A percentile compares a stretch with the other conserved stretches of the same genome.
Evolutionary conservation across 2,888 invertebrate species (phyloP).

Genomic region (Cryptocephalus moraei): DNA sequence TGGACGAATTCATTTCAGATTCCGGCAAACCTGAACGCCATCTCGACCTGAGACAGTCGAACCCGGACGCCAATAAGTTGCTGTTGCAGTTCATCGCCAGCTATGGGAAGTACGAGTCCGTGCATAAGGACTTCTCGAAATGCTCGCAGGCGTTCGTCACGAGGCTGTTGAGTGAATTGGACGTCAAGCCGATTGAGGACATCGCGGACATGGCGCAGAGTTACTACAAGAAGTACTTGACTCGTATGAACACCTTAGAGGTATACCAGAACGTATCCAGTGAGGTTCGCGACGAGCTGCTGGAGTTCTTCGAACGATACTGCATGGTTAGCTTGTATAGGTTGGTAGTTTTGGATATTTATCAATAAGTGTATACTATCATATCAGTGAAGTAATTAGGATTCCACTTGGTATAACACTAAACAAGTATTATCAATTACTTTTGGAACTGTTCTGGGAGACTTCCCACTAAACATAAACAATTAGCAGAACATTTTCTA

Average conservation of each 20-base stretch:
- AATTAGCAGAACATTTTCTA: too few species aligned
- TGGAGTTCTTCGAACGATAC: slow-evolving; percentile 91
- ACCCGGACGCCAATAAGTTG: slow-evolving; percentile 43
- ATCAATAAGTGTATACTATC: slow-evolving; percentile 1
- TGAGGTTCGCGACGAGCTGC: slow-evolving; percentile 70
- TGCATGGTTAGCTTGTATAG: slow-evolving; percentile 85
- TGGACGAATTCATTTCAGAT: slow-evolving; percentile 22
- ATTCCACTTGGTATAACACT: too few species aligned
- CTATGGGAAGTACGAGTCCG: slow-evolving; percentile 36
- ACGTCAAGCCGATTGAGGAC: slow-evolving; percentile 64
- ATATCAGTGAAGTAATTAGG: too few species aligned
- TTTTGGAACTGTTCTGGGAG: too few species aligned
- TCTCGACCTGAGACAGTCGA: slow-evolving; percentile 34
- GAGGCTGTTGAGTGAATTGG: slow-evolving; percentile 51
- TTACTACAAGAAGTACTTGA: slow-evolving; percentile 74
- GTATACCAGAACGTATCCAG: slow-evolving; percentile 53
- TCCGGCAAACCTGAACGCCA: slow-evolving; percentile 35
- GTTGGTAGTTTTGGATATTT: slow-evolving; percentile 35
- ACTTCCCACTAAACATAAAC: too few species aligned
- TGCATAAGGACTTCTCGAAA: slow-evolving; percentile 55
- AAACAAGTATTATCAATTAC: too few species aligned
- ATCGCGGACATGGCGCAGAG: slow-evolving; percentile 84
- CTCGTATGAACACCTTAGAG: slow-evolving; percentile 57
- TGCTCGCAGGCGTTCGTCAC: slow-evolving; percentile 57
- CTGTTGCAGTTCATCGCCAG: slow-evolving; percentile 31